Base-by-base conservation (phyloP, 1,140 invertebrate genomes). In the Ceratina calcarata region DNA sequence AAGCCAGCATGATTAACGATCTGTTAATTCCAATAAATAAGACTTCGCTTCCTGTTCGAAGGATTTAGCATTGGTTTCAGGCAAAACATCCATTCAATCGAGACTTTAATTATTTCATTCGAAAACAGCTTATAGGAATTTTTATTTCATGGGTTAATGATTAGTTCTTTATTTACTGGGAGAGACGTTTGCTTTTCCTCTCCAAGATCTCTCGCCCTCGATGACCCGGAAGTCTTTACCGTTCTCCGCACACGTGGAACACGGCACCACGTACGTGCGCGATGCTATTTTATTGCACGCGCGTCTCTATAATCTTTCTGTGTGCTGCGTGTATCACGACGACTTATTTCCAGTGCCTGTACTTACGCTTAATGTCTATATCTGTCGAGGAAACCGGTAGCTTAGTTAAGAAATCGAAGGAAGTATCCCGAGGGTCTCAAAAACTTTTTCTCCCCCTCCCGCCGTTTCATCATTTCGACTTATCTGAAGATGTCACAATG, bases 171-270 rank as follows among this genome's bases (percentile, higher is more conserved):
- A 45, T 7, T 45, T 45, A 45, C 37, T 10, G 37, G 71, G 18
- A 18, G 74, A 62, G 70, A 76, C 58, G 69, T 73, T 82, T 73
- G 74, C 74, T 67, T 62, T 71, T 81, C 67, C 73, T 73, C 77
- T 64, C 64, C 73, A 70, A 86, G 64, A 67, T 80, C 72, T 81
- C 79, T 71, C 49, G 72, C 53, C 66, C 77, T 66, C 60, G 82
- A 86, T 78, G 86, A 87, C 86, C 85, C 82, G 86, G 82, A 86
- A 87, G 86, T 69, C 66, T 70, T 20, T 71, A 55, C 49, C 27
- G 57, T 45, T 45, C 37, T 6, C 8, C 60, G 61, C 55, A 71
- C 58, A 85, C 70, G 64, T 78, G 79, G 55, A 76, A 69, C 76
- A 12, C 67, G 74, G 61, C 67, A 66, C 37, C 62, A 53, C 58